These are phyloP conservation scores for Eufriesea mexicana DNA, from an alignment of 1,140 invertebrate genomes.

Conservation along the genomic window DNA sequence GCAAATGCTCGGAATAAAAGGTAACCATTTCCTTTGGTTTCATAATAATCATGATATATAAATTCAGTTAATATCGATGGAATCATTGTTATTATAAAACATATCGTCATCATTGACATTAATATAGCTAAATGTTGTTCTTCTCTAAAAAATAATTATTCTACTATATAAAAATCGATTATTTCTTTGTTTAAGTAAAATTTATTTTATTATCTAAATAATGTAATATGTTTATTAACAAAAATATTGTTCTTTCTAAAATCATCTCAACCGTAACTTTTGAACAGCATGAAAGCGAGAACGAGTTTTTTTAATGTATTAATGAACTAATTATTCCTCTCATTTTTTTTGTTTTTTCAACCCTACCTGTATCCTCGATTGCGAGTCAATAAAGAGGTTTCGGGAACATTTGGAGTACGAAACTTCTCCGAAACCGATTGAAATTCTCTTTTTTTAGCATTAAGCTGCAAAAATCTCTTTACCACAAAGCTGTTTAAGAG, in stretches of 20 bases:
- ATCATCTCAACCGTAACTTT: too few relatives aligned
- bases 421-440: constrained; percentile 48
- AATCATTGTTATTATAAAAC: constrained; percentile 51
- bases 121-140: constrained; percentile 57
- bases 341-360: background rate
- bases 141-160: constrained; percentile 51
- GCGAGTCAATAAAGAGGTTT: constrained; percentile 48
- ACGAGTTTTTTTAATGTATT: too few relatives aligned
- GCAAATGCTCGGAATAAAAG: constrained; percentile 47
- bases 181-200: background rate
- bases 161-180: background rate
- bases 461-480: constrained; percentile 54
- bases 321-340: background rate
- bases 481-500: constrained; percentile 48
- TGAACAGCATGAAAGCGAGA: too few relatives aligned
- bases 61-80: constrained; percentile 44
- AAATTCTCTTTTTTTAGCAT: constrained; percentile 50
- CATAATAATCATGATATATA: constrained; percentile 34
- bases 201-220: background rate
- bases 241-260: too few relatives aligned
- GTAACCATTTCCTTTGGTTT: constrained; percentile 9
- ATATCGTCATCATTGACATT: constrained; percentile 55
- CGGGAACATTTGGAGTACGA: constrained; percentile 42
- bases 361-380: constrained; percentile 59
- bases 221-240: background rate